Percentiles rank a stretch among this genome's conserved stretches.
Conservation (phyloP, 64 coral and sea anemone genomes). For the Stichodactyla helianthus region DNA sequence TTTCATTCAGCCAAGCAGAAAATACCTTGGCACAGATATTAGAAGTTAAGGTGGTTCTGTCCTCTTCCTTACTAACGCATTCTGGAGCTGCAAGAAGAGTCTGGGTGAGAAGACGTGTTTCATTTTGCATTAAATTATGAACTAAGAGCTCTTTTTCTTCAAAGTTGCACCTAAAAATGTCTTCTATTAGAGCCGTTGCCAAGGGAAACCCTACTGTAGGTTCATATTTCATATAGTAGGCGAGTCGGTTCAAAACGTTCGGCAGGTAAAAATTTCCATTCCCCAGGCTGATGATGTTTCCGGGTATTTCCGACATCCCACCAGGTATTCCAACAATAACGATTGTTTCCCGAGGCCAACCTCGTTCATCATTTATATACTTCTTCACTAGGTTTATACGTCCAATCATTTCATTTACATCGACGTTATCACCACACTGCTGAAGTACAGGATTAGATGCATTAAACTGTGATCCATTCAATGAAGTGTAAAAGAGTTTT, state of each 20-base stretch:
- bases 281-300: neutral
- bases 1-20: neutral
- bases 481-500: neutral
- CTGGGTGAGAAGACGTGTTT: neutral
- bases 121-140: neutral
- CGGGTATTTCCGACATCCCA: neutral
- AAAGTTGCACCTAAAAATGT: neutral
- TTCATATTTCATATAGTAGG: conserved; percentile 4
- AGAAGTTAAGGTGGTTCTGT: neutral
- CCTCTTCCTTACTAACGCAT: neutral
- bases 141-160: neutral
- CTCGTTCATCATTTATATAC: neutral
- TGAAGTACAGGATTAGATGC: neutral
- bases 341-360: neutral
- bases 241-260: neutral
- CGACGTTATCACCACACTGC: neutral
- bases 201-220: neutral
- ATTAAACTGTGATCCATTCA: neutral
- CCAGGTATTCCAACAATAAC: neutral
- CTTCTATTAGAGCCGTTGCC: neutral
- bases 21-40: neutral
- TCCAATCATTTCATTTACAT: neutral
- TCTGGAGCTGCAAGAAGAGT: neutral
- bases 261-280: neutral
- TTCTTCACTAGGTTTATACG: neutral